phyloP scores from a whole-genome alignment of 23 tunicate species.

The Halocynthia aurantium region DNA sequence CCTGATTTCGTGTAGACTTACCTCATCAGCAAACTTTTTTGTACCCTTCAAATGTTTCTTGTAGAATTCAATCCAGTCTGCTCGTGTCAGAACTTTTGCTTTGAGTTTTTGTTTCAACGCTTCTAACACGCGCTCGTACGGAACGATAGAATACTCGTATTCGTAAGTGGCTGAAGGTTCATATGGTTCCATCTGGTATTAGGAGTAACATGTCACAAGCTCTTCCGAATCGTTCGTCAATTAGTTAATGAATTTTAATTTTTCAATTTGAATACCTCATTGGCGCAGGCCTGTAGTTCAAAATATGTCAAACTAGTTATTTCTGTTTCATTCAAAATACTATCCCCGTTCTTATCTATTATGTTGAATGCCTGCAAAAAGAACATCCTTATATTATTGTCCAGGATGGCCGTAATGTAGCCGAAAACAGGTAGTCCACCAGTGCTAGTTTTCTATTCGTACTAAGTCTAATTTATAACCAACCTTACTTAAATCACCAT shows the following conservation, averaged over 20 bases:
- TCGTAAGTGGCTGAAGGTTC: constrained; percentile 57
- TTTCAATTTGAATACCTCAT: constrained; percentile 9
- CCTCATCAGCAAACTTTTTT: constrained; percentile 14
- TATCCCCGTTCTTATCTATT: constrained; percentile 27
- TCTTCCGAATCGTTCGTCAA: no score
- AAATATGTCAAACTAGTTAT: not conserved
- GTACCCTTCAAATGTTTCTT: constrained; percentile 1
- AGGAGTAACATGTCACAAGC: not conserved
- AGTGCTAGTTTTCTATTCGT: no score
- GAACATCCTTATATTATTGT: constrained; percentile 23
- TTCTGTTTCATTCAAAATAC: constrained; percentile 15
- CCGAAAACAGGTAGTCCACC: no score
- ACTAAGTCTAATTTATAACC: no score
- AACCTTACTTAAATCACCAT: no score
- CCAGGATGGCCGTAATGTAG: no score
- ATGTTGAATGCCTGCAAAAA: constrained; percentile 6
- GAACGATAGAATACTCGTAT: constrained; percentile 52
- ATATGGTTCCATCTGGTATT: constrained; percentile 32
- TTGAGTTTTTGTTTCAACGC: not conserved
- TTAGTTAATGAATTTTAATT: no score
- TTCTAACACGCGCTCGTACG: constrained; percentile 21
- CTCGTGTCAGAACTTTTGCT: not conserved
- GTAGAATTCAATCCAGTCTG: not conserved
- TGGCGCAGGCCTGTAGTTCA: constrained; percentile 12
- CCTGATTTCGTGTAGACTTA: not conserved